Conservation (phyloP, 1,140 invertebrate species). For the Drosophila micromelanica region DNA sequence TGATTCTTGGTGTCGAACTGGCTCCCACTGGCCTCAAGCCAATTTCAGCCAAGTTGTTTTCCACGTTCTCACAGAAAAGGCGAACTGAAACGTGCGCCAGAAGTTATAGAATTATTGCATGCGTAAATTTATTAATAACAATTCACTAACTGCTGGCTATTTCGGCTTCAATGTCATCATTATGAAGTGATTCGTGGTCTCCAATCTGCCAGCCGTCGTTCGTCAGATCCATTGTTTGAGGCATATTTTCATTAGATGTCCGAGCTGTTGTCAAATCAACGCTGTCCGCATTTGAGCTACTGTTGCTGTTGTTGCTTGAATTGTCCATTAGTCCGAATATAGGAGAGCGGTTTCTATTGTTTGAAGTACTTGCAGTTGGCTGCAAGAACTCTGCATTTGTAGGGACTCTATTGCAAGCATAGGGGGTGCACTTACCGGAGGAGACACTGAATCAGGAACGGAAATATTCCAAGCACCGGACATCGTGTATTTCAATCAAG, state of each 20-base stretch:
- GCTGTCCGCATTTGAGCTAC: not conserved
- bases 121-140: not conserved
- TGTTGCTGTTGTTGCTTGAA: not conserved
- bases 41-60: not conserved
- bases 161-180: conserved; percentile 13
- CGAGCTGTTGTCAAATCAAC: not conserved
- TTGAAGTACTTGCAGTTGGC: not conserved
- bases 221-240: not conserved
- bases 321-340: not conserved
- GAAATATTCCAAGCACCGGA: not conserved
- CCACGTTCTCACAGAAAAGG: conserved; percentile 24
- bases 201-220: not conserved
- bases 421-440: not conserved
- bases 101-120: not conserved
- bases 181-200: not conserved
- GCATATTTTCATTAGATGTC: too few species aligned
- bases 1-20: not conserved
- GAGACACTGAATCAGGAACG: not conserved
- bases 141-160: conserved; percentile 34
- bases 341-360: not conserved
- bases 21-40: not conserved
- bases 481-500: not conserved
- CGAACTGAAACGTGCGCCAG: conserved; percentile 11
- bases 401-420: not conserved
- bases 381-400: not conserved